Conservation (phyloP, 2,888 invertebrate species). For the Acheta domesticus region DNA sequence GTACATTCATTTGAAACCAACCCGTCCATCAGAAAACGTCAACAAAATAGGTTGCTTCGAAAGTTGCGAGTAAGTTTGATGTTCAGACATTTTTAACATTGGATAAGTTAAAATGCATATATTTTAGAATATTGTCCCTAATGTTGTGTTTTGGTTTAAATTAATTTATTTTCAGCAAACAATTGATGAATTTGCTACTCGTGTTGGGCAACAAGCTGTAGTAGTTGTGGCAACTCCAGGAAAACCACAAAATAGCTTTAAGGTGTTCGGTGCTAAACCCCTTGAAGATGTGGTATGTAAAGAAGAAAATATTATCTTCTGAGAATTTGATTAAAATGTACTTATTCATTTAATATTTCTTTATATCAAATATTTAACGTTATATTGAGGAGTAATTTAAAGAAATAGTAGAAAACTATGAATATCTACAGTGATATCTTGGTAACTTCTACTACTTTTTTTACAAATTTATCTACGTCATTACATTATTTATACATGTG, state of each 20-base stretch:
- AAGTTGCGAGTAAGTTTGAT: constrained; percentile 68
- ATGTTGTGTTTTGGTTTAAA: background rate
- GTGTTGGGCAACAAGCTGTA: constrained; percentile 95
- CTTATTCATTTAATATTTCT: background rate
- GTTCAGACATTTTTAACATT: constrained; percentile 24
- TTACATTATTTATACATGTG: no score
- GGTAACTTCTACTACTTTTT: no score
- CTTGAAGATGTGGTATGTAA: constrained; percentile 73
- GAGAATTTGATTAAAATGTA: no score
- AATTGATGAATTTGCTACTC: constrained; percentile 93
- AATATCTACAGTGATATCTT: background rate
- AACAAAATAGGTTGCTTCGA: constrained; percentile 86
- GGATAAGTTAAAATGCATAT: background rate
- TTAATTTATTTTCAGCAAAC: constrained; percentile 63
- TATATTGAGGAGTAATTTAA: background rate
- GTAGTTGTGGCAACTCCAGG: constrained; percentile 95
- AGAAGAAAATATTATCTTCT: background rate
- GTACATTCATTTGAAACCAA: constrained; percentile 96
- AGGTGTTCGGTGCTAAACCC: constrained; percentile 95
- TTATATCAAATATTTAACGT: background rate
- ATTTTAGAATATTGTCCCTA: background rate
- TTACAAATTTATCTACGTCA: no score
- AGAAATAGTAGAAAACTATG: background rate
- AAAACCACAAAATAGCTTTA: constrained; percentile 92
- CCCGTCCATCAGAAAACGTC: constrained; percentile 91